Percentiles rank a stretch among this genome's conserved stretches.
Conservation (phyloP, 2,797 vertebrate species). For the Numenius phaeopus region DNA sequence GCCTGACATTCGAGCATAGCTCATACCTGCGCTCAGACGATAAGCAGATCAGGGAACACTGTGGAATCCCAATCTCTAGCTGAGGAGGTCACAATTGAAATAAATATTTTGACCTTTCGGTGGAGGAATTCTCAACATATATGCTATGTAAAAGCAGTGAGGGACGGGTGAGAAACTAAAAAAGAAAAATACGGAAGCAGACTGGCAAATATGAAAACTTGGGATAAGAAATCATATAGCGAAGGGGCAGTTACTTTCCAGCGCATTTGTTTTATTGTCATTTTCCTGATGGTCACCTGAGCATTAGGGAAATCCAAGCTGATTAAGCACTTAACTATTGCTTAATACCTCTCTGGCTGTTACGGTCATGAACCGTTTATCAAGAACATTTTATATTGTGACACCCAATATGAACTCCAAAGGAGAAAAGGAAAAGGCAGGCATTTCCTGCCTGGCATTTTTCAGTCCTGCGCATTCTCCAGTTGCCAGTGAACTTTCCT, state of each 20-base stretch:
- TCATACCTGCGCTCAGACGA: background rate
- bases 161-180: background rate
- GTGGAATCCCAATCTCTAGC: background rate
- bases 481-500: background rate
- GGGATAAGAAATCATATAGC: background rate
- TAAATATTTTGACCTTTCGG: background rate
- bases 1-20: background rate
- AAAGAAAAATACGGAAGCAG: background rate
- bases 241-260: background rate
- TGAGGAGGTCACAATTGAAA: background rate
- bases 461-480: background rate
- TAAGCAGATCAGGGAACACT: background rate
- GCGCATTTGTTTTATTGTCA: background rate
- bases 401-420: background rate
- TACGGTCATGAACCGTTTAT: background rate
- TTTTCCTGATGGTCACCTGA: conserved; percentile 23
- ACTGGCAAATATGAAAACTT: background rate
- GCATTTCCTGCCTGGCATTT: background rate
- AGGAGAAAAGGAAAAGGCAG: background rate
- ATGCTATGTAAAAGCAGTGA: fast-evolving
- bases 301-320: conserved; percentile 15
- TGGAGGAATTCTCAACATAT: background rate
- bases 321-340: conserved; percentile 38
- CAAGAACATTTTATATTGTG: background rate
- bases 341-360: background rate